Evolutionary conservation across 2,113 vertebrate species (phyloP).

Genomic region (Emydocephalus ijimae): DNA sequence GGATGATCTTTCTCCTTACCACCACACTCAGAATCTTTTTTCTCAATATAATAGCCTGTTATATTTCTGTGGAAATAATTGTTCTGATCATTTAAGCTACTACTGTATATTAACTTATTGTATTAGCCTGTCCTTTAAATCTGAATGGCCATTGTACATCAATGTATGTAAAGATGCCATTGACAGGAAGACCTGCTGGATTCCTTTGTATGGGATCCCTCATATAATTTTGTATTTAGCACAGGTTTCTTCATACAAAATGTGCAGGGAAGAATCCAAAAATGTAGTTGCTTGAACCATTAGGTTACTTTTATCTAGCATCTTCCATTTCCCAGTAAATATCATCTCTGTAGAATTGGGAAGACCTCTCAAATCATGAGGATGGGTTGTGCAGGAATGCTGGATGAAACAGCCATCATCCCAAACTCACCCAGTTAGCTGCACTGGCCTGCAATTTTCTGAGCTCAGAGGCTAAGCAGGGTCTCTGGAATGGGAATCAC

Average conservation of each 20-base stretch:
- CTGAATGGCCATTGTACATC: background rate
- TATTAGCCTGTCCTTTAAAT: background rate
- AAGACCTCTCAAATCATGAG: background rate
- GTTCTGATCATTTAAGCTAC: background rate
- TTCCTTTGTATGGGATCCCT: background rate
- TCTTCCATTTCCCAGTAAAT: background rate
- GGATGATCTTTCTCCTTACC: background rate
- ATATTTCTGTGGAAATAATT: background rate
- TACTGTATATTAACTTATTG: background rate
- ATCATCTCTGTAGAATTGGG: background rate
- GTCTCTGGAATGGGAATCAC: background rate
- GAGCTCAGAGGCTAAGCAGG: background rate
- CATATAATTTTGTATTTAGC: background rate
- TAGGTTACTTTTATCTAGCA: background rate
- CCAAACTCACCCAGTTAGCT: background rate
- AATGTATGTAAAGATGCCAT: background rate
- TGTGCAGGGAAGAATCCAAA: background rate
- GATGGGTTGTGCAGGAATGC: background rate
- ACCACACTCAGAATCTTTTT: background rate
- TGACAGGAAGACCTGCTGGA: background rate
- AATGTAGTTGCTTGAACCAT: background rate
- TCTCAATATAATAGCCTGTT: too few species aligned
- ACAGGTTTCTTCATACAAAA: background rate
- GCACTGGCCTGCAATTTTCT: background rate
- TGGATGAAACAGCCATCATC: background rate